Evolutionary conservation across 1,140 invertebrate genomes (phyloP).

Genomic region (Sinella curviseta): DNA sequence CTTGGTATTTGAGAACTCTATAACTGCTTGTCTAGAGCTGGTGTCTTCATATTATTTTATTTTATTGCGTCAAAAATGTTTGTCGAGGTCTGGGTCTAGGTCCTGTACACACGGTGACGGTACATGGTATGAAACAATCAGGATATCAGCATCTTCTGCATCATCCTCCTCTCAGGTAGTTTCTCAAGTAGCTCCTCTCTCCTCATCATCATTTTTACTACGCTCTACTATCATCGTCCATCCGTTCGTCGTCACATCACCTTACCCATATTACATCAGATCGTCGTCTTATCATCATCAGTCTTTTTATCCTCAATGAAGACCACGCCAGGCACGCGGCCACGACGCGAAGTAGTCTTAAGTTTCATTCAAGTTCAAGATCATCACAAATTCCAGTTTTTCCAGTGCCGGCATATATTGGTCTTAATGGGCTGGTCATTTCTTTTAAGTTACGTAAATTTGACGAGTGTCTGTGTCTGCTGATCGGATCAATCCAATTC

Average conservation of each 20-base stretch:
- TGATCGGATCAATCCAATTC: neutral
- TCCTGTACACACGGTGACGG: neutral
- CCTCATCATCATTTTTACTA: neutral
- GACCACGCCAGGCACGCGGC: neutral
- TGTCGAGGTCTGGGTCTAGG: constrained; percentile 18
- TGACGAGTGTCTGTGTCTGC: neutral
- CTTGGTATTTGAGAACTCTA: neutral
- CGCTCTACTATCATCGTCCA: neutral
- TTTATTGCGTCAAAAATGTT: neutral
- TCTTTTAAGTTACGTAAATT: neutral
- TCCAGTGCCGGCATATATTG: neutral
- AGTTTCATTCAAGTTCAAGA: neutral
- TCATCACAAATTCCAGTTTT: constrained; percentile 1
- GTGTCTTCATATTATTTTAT: neutral
- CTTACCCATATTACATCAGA: constrained; percentile 12
- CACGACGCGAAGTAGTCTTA: neutral
- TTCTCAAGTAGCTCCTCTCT: neutral
- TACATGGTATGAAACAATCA: neutral
- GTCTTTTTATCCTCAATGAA: neutral
- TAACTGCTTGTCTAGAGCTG: neutral
- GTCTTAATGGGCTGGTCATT: neutral
- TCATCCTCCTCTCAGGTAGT: neutral
- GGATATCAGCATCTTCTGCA: neutral
- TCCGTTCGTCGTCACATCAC: neutral
- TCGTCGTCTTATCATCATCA: neutral